Base-by-base conservation (phyloP, 2,113 vertebrate genomes). In the Bufo bufo region DNA sequence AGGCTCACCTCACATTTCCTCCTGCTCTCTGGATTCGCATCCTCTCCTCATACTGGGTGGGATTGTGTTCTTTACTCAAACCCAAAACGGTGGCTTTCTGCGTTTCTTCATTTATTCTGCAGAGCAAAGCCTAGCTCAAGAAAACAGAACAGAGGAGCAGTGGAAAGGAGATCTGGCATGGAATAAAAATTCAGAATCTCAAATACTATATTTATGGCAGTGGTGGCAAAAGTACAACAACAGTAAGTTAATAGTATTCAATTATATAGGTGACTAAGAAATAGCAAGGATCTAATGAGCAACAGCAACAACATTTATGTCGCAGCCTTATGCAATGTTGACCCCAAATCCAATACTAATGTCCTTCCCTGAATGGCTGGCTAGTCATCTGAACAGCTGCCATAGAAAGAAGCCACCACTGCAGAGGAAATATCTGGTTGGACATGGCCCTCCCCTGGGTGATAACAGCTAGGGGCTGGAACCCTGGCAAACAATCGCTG, bases 21-120 rank as follows among this genome's bases (percentile, higher is more conserved):
- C 98, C 98, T 0, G 98, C 97, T 87, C 96, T 97, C 93, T 99
- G 98, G 93, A 99, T 99, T 89, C 98, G 94, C 98, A 99, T 99
- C 0, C 98, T 92, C 85, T 99, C 98, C 86, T 99, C 97, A 0
- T 99, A 99, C 56, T 98, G 98, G 23, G 96, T 98, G 12, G 98
- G 97, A 88, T 97, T 99, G 91, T 99, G 98, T 91, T 99, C 98
- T 89, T 96, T 98, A 88, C 97, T 99, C 89, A 99, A 97, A 87
- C 96, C 95, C 89, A 99, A 91, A 90, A 97, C 96, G 12, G 95
- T 80, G 0, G 95, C 89, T 52, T 93, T 97, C 77, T 91, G 92
- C 16, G 90, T 96, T 14, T 94, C 95, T 8, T 95, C 94, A 0
- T 93, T 96, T 47, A 94, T 93, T 45, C 97, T 96, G 92, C 98